Evolutionary conservation across 2,888 invertebrate species (phyloP).

Genomic region (Pollenia amentaria): DNA sequence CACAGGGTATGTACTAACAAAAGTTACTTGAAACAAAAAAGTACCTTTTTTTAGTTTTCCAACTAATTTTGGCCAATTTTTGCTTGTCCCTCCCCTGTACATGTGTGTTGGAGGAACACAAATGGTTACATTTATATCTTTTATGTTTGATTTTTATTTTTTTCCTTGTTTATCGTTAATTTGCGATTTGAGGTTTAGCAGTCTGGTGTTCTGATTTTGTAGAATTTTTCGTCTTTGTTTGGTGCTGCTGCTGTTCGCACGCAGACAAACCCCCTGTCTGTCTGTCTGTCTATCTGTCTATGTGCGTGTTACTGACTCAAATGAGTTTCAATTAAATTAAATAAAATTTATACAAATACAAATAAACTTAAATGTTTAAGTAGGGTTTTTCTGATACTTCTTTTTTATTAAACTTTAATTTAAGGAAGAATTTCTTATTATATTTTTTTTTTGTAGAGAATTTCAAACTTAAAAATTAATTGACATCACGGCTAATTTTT

Average conservation of each 20-base stretch:
- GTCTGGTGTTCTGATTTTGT: slow-evolving; percentile 25
- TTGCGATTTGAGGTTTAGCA: slow-evolving; percentile 49
- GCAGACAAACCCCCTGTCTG: background rate
- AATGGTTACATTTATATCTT: slow-evolving; percentile 8
- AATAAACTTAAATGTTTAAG: background rate
- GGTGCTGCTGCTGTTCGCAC: background rate
- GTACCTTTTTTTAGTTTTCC: background rate
- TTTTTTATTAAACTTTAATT: background rate
- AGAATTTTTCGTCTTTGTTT: slow-evolving; percentile 4
- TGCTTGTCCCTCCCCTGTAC: background rate
- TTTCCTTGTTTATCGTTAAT: slow-evolving; percentile 37
- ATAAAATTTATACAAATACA: slow-evolving; percentile 20
- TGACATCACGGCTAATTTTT: slow-evolving; percentile 49
- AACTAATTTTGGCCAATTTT: background rate
- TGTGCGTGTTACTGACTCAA: background rate
- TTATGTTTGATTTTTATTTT: slow-evolving; percentile 23
- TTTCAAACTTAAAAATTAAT: background rate
- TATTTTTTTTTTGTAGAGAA: background rate
- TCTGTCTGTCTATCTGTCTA: too few species aligned
- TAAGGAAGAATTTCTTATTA: background rate
- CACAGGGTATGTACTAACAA: too few species aligned
- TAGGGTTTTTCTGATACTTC: background rate
- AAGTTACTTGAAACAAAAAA: too few species aligned
- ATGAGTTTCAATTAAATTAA: slow-evolving; percentile 61
- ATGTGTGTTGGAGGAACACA: background rate